Percentiles rank a stretch among this genome's conserved stretches.
phyloP scores from a whole-genome alignment of 2,888 invertebrate genomes.

The Crocallis elinguaria region DNA sequence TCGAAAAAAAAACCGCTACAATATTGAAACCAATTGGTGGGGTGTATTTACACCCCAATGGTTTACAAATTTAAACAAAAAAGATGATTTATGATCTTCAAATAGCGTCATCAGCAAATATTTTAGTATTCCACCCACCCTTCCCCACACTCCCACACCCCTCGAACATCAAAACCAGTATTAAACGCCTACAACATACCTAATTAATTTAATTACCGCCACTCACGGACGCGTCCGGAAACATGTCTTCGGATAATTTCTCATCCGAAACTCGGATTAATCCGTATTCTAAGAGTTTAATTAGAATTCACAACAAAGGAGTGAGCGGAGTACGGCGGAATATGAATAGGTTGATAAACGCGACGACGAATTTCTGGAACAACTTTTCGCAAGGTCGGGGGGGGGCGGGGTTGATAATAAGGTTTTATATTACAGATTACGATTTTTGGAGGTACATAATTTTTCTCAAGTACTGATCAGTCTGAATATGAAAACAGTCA shows the following conservation, averaged over 20 bases:
- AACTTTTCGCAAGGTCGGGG: constrained; percentile 1
- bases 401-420: background rate
- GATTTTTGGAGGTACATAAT: background rate
- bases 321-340: constrained; percentile 6
- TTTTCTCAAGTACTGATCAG: too few species aligned
- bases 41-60: too few species aligned
- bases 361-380: background rate
- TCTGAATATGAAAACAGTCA: too few species aligned
- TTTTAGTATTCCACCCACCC: background rate
- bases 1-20: too few species aligned
- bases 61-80: too few species aligned
- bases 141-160: background rate
- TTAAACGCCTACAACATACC: constrained; percentile 19
- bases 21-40: too few species aligned
- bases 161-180: background rate
- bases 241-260: constrained; percentile 26
- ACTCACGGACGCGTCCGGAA: constrained; percentile 17
- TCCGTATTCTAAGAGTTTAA: constrained; percentile 30
- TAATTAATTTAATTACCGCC: constrained; percentile 30
- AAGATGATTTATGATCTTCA: background rate
- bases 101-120: background rate
- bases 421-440: constrained; percentile 1
- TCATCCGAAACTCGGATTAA: constrained; percentile 23
- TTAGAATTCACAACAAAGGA: constrained; percentile 29
- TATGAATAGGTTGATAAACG: constrained; percentile 12